Base-by-base conservation (phyloP, 2,113 vertebrate genomes). In the Thalassoma bifasciatum region DNA sequence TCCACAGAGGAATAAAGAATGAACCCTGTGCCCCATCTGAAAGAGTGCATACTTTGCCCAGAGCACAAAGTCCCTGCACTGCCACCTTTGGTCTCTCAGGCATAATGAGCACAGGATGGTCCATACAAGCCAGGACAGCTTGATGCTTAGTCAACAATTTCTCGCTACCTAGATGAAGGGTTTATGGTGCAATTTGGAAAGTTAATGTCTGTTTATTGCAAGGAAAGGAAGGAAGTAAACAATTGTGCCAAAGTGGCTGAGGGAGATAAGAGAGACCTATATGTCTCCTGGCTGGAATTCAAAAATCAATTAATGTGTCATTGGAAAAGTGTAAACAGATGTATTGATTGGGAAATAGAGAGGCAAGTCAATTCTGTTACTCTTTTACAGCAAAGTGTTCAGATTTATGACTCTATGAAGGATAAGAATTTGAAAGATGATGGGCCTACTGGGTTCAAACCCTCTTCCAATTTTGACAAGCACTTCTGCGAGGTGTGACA, bases 31-130 rank as follows among this genome's bases (percentile, higher is more conserved):
- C 12, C 53, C 66, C 38, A 10, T 72, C 24, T 51, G 5, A 65
- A 13, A 49, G 23, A 67, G 40, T 79, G 52, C 49, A 86, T 8
- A 83, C 86, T 86, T 77, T 83, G 73, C 59, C 73, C 70, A 66
- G 1, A 68, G 66, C 47, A n/a, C 60, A 70, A 56, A 75, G 59
- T 75, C 57, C 30, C 38, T 79, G 61, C 14, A 17, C 42, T 58
- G 40, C 72, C 61, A 90, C 84, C 85, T 90, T 90, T 86, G 77
- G 36, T 75, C 86, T 72, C 51, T 64, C 64, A 65, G 37, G 65
- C 38, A 75, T 26, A 65, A 71, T 36, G 54, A 73, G 36, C 63
- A 70, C 75, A 57, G 42, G 42, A 36, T 10, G 17, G 17, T 37
- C 26, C 36, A 67, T 61, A 62, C 63, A 70, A 57, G 47, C 69